Evolutionary conservation across 2,113 vertebrate genomes (phyloP), one percentile per base, ranked within the genome.

Genomic region (Pogona vitticeps): DNA sequence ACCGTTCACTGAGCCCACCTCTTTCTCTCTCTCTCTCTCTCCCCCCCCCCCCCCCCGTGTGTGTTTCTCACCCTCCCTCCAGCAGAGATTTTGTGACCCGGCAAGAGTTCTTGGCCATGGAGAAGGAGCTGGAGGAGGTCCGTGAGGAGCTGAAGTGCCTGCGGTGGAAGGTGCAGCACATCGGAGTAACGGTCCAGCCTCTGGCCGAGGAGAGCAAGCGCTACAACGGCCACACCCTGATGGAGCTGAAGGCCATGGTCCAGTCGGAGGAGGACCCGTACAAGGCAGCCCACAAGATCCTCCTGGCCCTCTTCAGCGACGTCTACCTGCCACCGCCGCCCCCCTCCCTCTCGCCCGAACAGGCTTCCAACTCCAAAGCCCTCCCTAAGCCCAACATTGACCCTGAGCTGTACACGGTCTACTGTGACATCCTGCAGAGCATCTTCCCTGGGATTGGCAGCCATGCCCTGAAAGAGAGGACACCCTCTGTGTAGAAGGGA

Each of bases 171-270:
- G 92, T 92, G 84, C 89, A 91, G 26, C 94, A 94, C 88, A 91
- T 94, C 0, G 91, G 92, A 2, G 94, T 92, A 90, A 88, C 91
- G 0, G 93, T 91, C 86, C 95, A 92, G 86, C 91, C 93, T 26
- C 84, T 79, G 87, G 88, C 89, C 0, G 91, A 94, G 61, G 91
- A 93, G 88, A 92, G 91, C 90, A 93, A 93, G 90, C 88, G 91
- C 42, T 94, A 95, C 93, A 93, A 94, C 0, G 94, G 95, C 65
- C 92, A 94, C 23, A 95, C 93, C 80, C 87, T 94, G 90, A 88
- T 0, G 1, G 95, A 95, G 94, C 95, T 95, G 80, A 91, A 88
- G 93, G 95, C 92, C 6, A 92, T 95, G 95, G 94, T 90, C 82
- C 93, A 94, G 90, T 88, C 42, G 2, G 94, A 94, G 84, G 89